Percentiles rank a stretch among this genome's conserved stretches.
Conservation (phyloP, 2,797 vertebrate species). For the Babyrousa celebensis region DNA sequence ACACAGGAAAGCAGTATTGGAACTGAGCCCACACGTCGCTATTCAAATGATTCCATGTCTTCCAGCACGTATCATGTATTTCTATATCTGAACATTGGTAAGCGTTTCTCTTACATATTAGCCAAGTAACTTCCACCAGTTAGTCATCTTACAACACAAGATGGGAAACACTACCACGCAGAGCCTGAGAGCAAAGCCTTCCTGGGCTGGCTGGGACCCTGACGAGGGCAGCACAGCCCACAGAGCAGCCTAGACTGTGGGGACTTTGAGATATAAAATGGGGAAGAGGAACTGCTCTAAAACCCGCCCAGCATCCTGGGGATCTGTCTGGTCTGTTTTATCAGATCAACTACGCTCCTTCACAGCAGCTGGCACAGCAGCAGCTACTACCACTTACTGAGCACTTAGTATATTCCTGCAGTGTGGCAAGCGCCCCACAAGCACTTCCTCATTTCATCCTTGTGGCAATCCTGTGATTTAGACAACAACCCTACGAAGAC, state of each 20-base stretch:
- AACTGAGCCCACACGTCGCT: background rate
- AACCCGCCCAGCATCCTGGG: background rate
- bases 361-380: background rate
- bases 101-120: background rate
- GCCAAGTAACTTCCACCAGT: background rate
- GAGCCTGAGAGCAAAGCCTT: background rate
- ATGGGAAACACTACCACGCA: background rate
- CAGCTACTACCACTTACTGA: background rate
- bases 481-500: background rate
- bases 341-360: background rate
- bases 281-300: background rate
- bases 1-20: conserved; percentile 23
- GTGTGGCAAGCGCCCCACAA: background rate
- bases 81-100: conserved; percentile 61
- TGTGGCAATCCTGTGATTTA: background rate
- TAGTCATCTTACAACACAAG: background rate
- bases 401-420: background rate
- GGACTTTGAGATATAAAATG: background rate
- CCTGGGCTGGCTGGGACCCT: background rate
- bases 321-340: background rate
- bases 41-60: conserved; percentile 12
- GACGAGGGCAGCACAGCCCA: background rate
- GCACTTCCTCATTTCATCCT: background rate
- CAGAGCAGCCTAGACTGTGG: background rate
- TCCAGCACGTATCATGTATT: background rate